A percentile compares a stretch with the other conserved stretches of the same genome.
Conservation (phyloP, 2,113 vertebrate species). For the Phyllopteryx taeniolatus region DNA sequence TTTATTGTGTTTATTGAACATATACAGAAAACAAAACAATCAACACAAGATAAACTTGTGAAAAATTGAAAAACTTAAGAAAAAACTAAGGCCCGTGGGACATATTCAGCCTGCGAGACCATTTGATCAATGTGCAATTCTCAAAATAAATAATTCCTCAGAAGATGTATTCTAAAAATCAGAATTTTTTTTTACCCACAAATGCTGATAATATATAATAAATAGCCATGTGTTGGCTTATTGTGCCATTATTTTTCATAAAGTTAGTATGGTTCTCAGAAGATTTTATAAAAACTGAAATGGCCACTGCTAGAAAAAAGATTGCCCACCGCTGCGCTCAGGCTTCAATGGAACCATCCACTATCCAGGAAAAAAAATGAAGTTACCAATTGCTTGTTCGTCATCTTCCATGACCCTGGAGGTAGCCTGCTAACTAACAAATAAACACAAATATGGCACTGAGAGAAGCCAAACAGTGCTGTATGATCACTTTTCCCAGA, state of each 20-base stretch:
- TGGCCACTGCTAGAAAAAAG: background rate
- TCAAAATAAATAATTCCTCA: background rate
- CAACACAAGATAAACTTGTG: too few relatives aligned
- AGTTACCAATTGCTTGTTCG: background rate
- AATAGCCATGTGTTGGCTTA: background rate
- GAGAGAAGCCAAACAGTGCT: background rate
- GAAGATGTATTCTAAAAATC: background rate
- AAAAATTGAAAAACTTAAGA: too few relatives aligned
- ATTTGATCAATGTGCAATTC: background rate
- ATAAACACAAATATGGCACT: background rate
- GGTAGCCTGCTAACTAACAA: background rate
- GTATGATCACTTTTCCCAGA: background rate
- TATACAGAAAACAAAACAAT: too few relatives aligned
- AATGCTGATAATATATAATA: background rate
- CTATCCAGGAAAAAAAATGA: background rate
- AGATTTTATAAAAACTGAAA: background rate
- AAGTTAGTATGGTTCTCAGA: background rate
- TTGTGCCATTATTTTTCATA: background rate
- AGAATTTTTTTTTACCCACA: background rate
- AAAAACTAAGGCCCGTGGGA: too few relatives aligned
- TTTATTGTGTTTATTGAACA: too few relatives aligned
- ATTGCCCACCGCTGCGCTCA: background rate
- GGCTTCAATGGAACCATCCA: background rate
- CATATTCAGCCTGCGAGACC: too few relatives aligned
- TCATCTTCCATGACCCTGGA: background rate